These are phyloP conservation scores for Antedon bifida DNA, from an alignment of 35 echinoderm and acorn worm genomes.

Conservation along the genomic window DNA sequence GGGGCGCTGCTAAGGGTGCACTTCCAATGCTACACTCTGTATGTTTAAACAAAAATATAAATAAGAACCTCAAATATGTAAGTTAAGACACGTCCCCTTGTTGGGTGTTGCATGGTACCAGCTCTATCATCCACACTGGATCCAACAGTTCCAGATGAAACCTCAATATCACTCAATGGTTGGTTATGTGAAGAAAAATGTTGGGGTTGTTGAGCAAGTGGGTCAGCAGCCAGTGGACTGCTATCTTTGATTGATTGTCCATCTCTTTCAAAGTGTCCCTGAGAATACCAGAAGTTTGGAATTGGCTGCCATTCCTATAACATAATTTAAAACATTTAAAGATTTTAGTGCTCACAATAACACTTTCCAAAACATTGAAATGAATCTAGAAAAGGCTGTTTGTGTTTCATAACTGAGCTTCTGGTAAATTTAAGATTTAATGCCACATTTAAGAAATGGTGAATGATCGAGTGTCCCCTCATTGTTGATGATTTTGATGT, in stretches of 20 bases:
- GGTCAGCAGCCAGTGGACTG: not conserved
- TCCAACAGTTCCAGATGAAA: conserved; percentile 33
- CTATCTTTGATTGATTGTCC: conserved; percentile 27
- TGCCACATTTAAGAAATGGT: not conserved
- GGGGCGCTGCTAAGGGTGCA: too few species aligned
- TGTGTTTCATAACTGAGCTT: not conserved
- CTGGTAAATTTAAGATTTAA: not conserved
- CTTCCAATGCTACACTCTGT: too few species aligned
- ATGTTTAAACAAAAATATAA: too few species aligned
- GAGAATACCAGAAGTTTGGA: conserved; percentile 48
- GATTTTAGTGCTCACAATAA: not conserved
- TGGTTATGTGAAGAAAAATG: too few species aligned
- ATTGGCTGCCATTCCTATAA: conserved; percentile 75
- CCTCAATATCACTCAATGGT: conserved; percentile 23
- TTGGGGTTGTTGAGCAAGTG: not conserved
- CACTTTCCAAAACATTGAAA: not conserved
- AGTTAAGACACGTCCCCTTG: conserved; percentile 50
- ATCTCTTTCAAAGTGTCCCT: conserved; percentile 51
- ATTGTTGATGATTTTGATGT: too few species aligned
- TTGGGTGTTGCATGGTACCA: conserved; percentile 64
- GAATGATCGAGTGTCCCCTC: too few species aligned
- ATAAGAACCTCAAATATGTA: conserved; percentile 76
- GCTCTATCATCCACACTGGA: conserved; percentile 58
- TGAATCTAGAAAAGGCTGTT: not conserved
- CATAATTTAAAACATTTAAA: not conserved